Base-by-base conservation (phyloP, 2,888 invertebrate species). In the Adelphocoris suturalis region DNA sequence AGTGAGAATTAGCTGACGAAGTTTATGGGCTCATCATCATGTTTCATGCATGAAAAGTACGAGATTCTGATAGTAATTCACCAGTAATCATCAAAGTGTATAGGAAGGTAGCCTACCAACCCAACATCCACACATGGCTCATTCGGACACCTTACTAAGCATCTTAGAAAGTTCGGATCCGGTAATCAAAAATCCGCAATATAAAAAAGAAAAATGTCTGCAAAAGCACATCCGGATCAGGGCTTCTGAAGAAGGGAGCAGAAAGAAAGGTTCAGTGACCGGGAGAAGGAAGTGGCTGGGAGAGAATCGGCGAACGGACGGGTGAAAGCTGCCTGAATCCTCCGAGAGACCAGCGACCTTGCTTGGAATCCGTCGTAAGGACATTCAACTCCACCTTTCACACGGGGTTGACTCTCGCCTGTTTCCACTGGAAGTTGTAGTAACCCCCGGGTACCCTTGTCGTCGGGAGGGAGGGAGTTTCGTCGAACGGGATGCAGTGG, bases 321-420 rank as follows among this genome's bases (percentile, higher is more conserved):
- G 61, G 86, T 19, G 86, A 86, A 86, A 86, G 68, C 52, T 76
- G 75, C 19, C 86, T 57, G 86, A 57, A 28, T 57, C 61, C 57
- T 13, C 13, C 37, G 48, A 11, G 27, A 23, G 55, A 86, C 75
- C 47, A 47, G 86, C 86, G 86, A 76, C 86, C 86, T 86, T 86
- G 75, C 47, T 46, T 27, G 86, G 86, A 86, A 86, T 86, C 76
- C 86, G 76, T 76, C 68, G 37, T 86, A 75, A 86, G 86, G 86
- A 68, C 86, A 86, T 86, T 86, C 86, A 86, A 86, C 86, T 86
- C 55, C 61, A 76, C 75, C 86, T 86, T 85, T 85, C 85, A 85
- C 85, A 82, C 82, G 52, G 82, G 82, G 23, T 68, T 68, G 68
- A 68, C 68, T 68, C 68, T 68, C 68, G 68, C 68, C 68, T 19